These are phyloP conservation scores for Tamandua tetradactyla DNA, from an alignment of 2,797 vertebrate species.

Conservation along the genomic window DNA sequence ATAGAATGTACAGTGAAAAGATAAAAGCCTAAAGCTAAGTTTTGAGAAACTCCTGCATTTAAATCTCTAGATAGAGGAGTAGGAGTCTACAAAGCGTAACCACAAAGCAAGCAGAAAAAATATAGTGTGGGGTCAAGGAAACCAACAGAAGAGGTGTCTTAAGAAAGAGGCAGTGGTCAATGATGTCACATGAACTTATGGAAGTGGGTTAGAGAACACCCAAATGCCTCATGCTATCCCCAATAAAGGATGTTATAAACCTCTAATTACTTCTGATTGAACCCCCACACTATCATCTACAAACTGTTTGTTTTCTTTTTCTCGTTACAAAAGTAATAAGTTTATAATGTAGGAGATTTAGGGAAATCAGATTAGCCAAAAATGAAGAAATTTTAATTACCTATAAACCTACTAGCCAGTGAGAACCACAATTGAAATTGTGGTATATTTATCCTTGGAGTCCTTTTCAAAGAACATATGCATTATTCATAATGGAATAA, in stretches of 20 bases:
- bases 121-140: background rate
- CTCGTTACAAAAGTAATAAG: constrained; percentile 36
- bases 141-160: background rate
- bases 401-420: background rate
- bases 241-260: background rate
- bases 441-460: background rate
- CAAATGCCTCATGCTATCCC: background rate
- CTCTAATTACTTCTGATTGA: background rate
- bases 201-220: background rate
- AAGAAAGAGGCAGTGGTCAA: background rate
- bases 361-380: constrained; percentile 21
- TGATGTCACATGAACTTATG: background rate
- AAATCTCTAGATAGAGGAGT: background rate
- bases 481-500: constrained; percentile 45
- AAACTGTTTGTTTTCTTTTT: background rate
- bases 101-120: background rate
- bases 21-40: background rate
- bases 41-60: background rate
- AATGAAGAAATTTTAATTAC: constrained; percentile 41
- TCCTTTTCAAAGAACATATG: constrained; percentile 13
- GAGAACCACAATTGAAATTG: background rate
- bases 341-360: constrained; percentile 24
- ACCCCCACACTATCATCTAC: background rate
- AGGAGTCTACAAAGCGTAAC: background rate
- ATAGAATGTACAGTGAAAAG: background rate